Evolutionary conservation across 2,797 vertebrate genomes (phyloP), one percentile per base, ranked within the genome.

Genomic region (Sciaenops ocellatus): DNA sequence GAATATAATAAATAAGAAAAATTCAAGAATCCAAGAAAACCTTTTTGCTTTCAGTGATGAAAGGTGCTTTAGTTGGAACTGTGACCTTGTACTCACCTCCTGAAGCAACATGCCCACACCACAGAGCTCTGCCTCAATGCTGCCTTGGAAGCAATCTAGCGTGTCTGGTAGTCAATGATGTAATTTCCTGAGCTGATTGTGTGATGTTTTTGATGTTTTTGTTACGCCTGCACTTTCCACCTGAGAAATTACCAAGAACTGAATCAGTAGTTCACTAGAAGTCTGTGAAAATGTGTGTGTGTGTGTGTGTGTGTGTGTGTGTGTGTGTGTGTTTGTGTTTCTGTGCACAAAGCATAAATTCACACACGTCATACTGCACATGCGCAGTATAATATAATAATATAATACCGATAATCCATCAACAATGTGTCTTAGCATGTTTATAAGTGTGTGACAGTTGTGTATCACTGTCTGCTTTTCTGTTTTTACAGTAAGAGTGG

Each of bases 191-290:
- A 8, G 10, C n/a, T 28, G 16, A 42, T 13, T 42, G 11, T 28
- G 2, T 2, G 17, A 18, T 42, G 22, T 44, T 55, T 68, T 38
- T 20, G 8, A 24, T 38, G 34, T 9, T 38, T 34, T 3, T 26
- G 15, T 46, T 6, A 44, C 8, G 3, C 22, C 8, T 4, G 5
- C 0, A 22, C 12, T 68, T 68, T 4, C 47, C 11, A 15, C 16
- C n/a, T 26, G 22, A 44, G 51, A 68, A 55, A 68, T 68, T 28
- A 41, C 15, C 4, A 20, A 20, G 51, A 55, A 68, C 65, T 42
- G 15, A 52, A 24, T 38, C 68, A 48, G 9, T 28, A 8, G 20
- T 61, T 48, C 9, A 24, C 57, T 15, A 42, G 69, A 71, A 51
- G 5, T 60, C 18, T 26, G 22, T 42, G 6, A 17, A 6, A 13